These are phyloP conservation scores for Tylochromis polylepis DNA, from an alignment of 2,113 vertebrate genomes.

Conservation along the genomic window DNA sequence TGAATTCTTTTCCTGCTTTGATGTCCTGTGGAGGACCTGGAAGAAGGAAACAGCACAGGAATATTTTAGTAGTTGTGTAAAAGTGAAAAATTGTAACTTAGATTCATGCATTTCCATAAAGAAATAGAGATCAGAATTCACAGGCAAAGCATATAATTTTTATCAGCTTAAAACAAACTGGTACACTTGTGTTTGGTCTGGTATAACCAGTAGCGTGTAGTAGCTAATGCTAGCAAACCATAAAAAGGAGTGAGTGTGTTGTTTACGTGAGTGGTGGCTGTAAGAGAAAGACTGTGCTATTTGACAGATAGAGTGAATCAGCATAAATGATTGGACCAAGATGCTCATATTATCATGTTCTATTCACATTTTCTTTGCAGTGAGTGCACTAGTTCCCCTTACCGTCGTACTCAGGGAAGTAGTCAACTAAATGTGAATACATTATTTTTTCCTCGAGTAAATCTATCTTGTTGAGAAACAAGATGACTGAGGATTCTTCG, in stretches of 20 bases:
- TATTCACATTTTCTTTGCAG: not conserved
- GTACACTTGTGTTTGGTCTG: not conserved
- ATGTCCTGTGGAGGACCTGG: constrained; percentile 80
- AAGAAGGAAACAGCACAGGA: not conserved
- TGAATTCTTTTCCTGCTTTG: constrained; percentile 78
- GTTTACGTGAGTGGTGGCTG: not conserved
- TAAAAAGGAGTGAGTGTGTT: not conserved
- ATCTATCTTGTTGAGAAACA: constrained; percentile 90
- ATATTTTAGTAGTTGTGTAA: not conserved
- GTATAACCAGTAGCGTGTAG: not conserved
- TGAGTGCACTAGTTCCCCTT: constrained; percentile 25
- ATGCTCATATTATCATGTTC: not conserved
- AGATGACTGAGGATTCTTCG: constrained; percentile 81
- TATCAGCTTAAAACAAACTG: not conserved
- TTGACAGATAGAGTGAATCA: not conserved
- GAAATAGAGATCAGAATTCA: not conserved
- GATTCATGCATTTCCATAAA: not conserved
- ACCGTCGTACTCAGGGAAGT: constrained; percentile 86
- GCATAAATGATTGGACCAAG: not conserved
- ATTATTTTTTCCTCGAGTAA: constrained; percentile 87
- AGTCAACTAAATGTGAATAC: constrained; percentile 85
- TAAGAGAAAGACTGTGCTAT: not conserved
- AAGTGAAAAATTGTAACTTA: not conserved
- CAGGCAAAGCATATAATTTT: not conserved
- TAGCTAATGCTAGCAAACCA: not conserved